Base-by-base conservation (phyloP, 2,888 invertebrate species). In the Onthophagus sagittarius region DNA sequence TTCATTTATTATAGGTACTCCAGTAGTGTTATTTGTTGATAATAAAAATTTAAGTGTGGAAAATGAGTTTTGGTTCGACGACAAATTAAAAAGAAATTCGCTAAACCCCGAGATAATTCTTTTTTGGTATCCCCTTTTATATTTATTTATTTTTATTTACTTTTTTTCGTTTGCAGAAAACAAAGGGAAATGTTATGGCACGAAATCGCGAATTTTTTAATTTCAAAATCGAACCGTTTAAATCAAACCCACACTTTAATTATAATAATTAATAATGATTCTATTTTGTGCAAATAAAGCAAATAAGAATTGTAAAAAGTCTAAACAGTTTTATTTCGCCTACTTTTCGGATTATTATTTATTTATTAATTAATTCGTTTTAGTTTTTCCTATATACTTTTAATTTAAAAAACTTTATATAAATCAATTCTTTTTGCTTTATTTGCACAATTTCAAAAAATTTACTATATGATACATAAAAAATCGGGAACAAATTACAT, bases 1-100 rank as follows among this genome's bases (percentile, higher is more conserved):
- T 53, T 23, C 23, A 23, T 64, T 15, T 64, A 64, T 82, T 80
- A 84, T 85, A 85, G 85, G 85, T 85, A 85, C 85, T 85, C 84
- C 85, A 85, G 85, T 85, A 85, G 85, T 84, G 80, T 76, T 71
- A 31, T 53, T 53, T 53, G 39, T 53, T 53, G 39, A 53, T 53
- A 53, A 53, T 53, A 53, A 53, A 53, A 53, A 53, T 53, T 72
- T 74, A 76, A 75, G 62, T 33, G 72, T 72, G 70, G 15, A 73
- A 71, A 72, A 67, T 64, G 64, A 72, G 72, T 72, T 70, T 70
- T 64, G 15, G 14, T 72, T 74, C 14, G 15, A 53, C 6, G 2
- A 53, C 39, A 53, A 53, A 23, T 23, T 23, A 23, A 23, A 23
- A 23, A 23, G 23, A 69, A 72, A 69, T 62, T 69, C 15, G 67